Conservation (phyloP, 2,888 invertebrate species). For the Nemapogon koenigi region DNA sequence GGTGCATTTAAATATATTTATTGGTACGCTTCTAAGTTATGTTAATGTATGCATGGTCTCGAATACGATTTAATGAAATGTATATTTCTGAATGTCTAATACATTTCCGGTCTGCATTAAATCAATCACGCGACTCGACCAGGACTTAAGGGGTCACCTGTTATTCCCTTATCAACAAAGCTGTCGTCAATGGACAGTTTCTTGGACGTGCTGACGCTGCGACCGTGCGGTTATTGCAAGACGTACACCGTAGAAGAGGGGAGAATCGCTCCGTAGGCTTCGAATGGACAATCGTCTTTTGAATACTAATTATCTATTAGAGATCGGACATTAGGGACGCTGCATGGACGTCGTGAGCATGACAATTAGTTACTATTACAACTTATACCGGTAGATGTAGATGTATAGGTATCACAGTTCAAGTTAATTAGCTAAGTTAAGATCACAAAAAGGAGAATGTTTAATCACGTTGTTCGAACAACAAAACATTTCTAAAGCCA, state of each 20-base stretch:
- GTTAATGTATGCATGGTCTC: no score
- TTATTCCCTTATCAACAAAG: constrained; percentile 7
- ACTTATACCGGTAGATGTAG: no score
- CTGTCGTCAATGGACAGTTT: constrained; percentile 4
- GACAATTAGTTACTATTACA: background rate
- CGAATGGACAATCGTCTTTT: constrained; percentile 27
- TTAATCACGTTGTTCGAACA: no score
- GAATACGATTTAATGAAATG: no score
- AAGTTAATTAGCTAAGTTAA: background rate
- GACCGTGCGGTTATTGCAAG: constrained; percentile 18
- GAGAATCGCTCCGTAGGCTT: no score
- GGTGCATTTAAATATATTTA: no score
- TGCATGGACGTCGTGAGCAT: background rate
- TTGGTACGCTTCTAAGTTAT: no score
- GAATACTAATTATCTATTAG: constrained; percentile 59
- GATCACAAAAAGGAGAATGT: background rate
- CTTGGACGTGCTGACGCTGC: constrained; percentile 30
- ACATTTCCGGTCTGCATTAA: constrained; percentile 1
- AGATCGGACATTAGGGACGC: constrained; percentile 4
- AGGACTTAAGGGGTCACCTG: constrained; percentile 2
- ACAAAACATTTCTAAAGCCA: background rate
- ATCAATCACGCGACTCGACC: constrained; percentile 6
- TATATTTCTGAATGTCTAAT: no score
- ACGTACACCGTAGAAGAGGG: no score
- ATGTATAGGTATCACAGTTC: no score